Evolutionary conservation across 2,113 vertebrate species (phyloP).

Genomic region (Ardeotis arabs): DNA sequence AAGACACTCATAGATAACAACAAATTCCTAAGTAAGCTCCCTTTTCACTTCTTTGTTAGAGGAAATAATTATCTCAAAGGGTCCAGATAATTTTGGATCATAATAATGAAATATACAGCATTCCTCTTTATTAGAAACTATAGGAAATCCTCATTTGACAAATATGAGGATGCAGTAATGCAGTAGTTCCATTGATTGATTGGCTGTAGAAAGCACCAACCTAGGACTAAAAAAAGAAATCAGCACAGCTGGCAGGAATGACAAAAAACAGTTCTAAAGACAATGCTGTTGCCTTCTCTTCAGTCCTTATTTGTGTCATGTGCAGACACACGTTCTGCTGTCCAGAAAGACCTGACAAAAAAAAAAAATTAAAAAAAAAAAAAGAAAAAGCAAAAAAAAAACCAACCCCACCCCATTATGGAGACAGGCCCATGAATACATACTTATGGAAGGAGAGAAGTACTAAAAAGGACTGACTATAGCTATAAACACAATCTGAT

Average conservation of each 20-base stretch:
- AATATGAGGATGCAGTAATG: background rate
- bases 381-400: background rate
- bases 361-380: too few species aligned
- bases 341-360: background rate
- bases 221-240: background rate
- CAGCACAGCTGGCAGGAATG: background rate
- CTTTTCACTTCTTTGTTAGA: background rate
- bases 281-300: background rate
- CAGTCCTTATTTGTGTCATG: background rate
- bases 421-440: background rate
- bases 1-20: background rate
- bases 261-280: background rate
- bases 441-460: background rate
- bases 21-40: background rate
- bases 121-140: background rate
- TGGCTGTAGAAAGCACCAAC: background rate
- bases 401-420: background rate
- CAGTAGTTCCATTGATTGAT: background rate
- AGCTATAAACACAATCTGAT: background rate
- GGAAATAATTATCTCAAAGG: background rate
- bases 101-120: background rate
- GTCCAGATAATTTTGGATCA: background rate
- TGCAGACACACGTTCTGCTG: background rate
- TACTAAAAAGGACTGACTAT: background rate
- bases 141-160: background rate